Evolutionary conservation across 1,140 invertebrate species (phyloP).

Genomic region (Aphidius ervi): DNA sequence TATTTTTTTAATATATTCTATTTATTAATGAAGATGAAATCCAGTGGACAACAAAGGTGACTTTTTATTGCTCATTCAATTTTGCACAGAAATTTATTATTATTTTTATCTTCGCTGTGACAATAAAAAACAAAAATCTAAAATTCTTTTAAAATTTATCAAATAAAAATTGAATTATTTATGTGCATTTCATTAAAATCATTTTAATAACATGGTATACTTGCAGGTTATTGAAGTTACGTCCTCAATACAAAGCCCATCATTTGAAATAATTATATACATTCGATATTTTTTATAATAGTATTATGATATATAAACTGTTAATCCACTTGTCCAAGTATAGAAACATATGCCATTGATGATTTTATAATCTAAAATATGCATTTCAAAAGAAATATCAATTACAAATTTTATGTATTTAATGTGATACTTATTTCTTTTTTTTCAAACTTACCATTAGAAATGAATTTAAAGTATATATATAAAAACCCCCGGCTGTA

Average conservation of each 20-base stretch:
- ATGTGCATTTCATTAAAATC: no score
- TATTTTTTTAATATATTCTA: no score
- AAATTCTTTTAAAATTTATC: not conserved
- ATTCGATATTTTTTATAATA: not conserved
- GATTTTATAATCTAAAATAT: slow-evolving; percentile 12
- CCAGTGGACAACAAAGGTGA: no score
- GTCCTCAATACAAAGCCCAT: not conserved
- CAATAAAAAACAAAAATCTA: no score
- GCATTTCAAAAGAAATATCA: not conserved
- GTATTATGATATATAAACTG: not conserved
- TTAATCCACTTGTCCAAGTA: not conserved
- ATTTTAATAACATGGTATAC: not conserved
- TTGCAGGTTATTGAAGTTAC: not conserved
- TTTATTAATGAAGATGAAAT: no score
- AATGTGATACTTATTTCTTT: not conserved
- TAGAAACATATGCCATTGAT: not conserved
- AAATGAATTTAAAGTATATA: slow-evolving; percentile 6
- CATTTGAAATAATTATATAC: not conserved
- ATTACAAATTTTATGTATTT: not conserved
- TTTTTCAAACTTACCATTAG: slow-evolving; percentile 8
- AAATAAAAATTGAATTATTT: no score
- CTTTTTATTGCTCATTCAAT: no score
- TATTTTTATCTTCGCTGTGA: no score
- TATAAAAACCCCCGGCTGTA: slow-evolving; percentile 12
- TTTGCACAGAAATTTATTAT: no score